Percentiles rank a stretch among this genome's conserved stretches.
Conservation (phyloP, 2,113 vertebrate genomes). For the Archilochus colubris region DNA sequence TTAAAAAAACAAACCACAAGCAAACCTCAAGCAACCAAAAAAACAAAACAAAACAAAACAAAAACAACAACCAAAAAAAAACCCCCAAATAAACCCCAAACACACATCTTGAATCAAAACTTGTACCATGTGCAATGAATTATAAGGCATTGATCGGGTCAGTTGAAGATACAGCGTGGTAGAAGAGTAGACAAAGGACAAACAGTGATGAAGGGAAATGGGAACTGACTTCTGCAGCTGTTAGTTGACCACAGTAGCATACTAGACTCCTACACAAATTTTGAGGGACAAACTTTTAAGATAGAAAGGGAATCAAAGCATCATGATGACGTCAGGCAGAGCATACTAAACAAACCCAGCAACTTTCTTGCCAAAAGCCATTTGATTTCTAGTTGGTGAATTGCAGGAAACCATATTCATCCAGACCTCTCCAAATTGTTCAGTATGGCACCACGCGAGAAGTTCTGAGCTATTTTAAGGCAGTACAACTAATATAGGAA, state of each 20-base stretch:
- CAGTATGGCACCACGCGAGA: neutral
- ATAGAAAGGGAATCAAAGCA: neutral
- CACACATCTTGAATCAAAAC: neutral
- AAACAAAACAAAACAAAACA: too few species aligned
- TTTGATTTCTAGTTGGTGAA: conserved; percentile 5
- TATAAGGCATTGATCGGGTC: neutral
- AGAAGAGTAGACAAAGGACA: neutral
- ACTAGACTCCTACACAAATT: neutral
- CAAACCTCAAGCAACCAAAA: neutral
- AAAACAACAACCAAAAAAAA: too few species aligned
- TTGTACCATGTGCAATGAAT: neutral
- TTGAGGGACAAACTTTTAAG: neutral
- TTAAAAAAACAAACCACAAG: too few species aligned
- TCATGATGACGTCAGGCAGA: accelerated
- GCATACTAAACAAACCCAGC: neutral
- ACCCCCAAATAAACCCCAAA: neutral
- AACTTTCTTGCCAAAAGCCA: neutral
- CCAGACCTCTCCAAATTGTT: neutral
- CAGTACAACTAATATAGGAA: neutral
- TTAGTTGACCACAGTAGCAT: neutral
- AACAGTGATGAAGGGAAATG: neutral
- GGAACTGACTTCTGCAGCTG: neutral
- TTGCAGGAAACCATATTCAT: conserved; percentile 39
- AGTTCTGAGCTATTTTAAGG: conserved; percentile 46
- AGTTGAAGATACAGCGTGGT: neutral